Evolutionary conservation across 1,140 invertebrate species (phyloP).

Genomic region (Drosophila quadrilineata): DNA sequence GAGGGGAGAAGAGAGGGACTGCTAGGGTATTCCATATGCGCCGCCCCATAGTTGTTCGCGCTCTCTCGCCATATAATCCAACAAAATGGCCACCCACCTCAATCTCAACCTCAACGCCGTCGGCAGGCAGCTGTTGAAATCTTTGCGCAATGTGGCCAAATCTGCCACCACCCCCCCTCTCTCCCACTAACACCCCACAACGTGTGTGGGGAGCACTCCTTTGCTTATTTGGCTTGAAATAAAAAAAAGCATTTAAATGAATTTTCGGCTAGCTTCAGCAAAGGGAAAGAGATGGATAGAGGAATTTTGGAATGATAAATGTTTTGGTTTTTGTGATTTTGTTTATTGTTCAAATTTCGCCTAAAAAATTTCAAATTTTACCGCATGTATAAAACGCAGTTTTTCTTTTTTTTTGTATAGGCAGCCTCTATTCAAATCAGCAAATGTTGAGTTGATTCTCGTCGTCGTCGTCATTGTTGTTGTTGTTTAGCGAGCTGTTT

Average conservation of each 20-base stretch:
- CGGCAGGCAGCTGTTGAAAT: constrained; percentile 66
- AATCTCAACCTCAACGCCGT: constrained; percentile 47
- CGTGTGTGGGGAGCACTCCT: constrained; percentile 56
- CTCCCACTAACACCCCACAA: no score
- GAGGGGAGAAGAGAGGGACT: no score
- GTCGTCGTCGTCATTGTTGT: constrained; percentile 19
- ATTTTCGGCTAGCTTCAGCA: constrained; percentile 43
- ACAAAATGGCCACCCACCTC: constrained; percentile 77
- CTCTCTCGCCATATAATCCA: constrained; percentile 13
- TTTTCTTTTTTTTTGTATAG: constrained; percentile 69
- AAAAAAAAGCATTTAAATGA: constrained; percentile 76
- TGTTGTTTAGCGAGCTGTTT: constrained; percentile 69
- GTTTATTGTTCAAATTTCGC: constrained; percentile 78
- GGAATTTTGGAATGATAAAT: constrained; percentile 72
- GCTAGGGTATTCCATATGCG: constrained; percentile 15
- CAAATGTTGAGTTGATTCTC: constrained; percentile 49
- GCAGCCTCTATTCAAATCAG: constrained; percentile 54
- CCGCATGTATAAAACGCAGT: constrained; percentile 70
- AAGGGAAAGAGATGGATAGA: neutral
- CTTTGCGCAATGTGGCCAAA: constrained; percentile 62
- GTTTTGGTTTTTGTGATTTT: constrained; percentile 80
- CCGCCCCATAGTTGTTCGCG: constrained; percentile 28
- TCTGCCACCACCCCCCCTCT: neutral
- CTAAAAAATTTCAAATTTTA: constrained; percentile 68
- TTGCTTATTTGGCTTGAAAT: constrained; percentile 76